phyloP scores from a whole-genome alignment of 1,140 invertebrate species.

The Drosophila quadrilineata region DNA sequence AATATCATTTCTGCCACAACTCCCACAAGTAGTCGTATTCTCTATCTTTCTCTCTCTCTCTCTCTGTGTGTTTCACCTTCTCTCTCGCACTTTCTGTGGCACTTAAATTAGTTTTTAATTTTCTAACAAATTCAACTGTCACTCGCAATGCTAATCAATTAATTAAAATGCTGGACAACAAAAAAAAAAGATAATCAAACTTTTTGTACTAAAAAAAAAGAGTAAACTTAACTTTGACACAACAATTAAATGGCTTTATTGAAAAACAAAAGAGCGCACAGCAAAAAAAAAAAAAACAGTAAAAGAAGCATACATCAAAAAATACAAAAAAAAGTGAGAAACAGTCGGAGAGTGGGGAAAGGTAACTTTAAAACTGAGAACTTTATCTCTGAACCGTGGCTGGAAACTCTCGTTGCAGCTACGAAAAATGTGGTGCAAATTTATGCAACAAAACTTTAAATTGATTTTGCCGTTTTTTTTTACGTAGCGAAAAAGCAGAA shows the following conservation, averaged over 20 bases:
- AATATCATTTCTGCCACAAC: not conserved
- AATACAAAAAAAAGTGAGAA: not conserved
- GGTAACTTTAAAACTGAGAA: slow-evolving; percentile 28
- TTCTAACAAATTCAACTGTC: slow-evolving; percentile 36
- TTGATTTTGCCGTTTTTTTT: slow-evolving; percentile 57
- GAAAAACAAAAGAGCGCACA: too few relatives aligned
- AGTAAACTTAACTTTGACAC: slow-evolving; percentile 21
- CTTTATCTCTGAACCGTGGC: slow-evolving; percentile 29
- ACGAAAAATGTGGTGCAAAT: slow-evolving; percentile 61
- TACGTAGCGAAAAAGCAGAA: not conserved
- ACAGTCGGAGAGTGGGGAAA: not conserved
- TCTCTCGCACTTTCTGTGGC: too few relatives aligned
- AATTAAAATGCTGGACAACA: slow-evolving; percentile 38
- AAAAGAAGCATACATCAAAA: not conserved
- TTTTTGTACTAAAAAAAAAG: slow-evolving; percentile 1
- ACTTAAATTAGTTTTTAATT: slow-evolving; percentile 3
- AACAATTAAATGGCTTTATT: slow-evolving; percentile 45
- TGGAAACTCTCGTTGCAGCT: slow-evolving; percentile 14
- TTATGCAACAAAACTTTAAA: slow-evolving; percentile 73
- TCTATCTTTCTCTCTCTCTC: not conserved
- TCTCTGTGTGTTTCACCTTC: too few relatives aligned
- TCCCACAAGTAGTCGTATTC: not conserved
- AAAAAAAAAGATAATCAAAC: slow-evolving; percentile 18
- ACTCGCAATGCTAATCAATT: slow-evolving; percentile 52
- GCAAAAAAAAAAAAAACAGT: slow-evolving; percentile 1